These are phyloP conservation scores for Amblyopsis hoosieri DNA, from an alignment of 2,797 vertebrate genomes.

Conservation along the genomic window DNA sequence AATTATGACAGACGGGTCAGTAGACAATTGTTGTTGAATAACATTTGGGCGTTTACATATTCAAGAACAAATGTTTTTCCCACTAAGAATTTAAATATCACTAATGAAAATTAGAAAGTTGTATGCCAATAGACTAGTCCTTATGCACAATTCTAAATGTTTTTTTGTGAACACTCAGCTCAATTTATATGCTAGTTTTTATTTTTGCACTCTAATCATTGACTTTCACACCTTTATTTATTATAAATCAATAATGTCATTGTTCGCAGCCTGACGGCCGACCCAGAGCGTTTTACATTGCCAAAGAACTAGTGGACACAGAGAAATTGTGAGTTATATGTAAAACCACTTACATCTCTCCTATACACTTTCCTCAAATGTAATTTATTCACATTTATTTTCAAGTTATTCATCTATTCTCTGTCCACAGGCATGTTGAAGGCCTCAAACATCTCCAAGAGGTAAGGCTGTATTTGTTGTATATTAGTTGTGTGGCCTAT, in stretches of 20 bases:
- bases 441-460: slow-evolving; percentile 83
- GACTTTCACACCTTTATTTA: background rate
- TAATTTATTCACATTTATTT: background rate
- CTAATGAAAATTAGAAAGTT: too few relatives aligned
- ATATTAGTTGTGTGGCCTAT: background rate
- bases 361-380: background rate
- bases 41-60: too few relatives aligned
- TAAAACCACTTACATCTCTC: slow-evolving; percentile 2
- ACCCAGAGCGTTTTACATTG: slow-evolving; percentile 87
- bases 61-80: too few relatives aligned
- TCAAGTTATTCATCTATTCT: slow-evolving; percentile 33
- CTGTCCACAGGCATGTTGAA: slow-evolving; percentile 87
- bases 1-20: slow-evolving; percentile 81
- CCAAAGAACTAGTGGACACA: slow-evolving; percentile 89
- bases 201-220: too few relatives aligned
- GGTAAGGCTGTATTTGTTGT: slow-evolving; percentile 69
- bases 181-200: too few relatives aligned
- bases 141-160: too few relatives aligned
- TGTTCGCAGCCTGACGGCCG: slow-evolving; percentile 85
- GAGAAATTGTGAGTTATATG: slow-evolving; percentile 88
- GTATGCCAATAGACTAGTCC: too few relatives aligned
- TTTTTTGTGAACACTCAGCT: too few relatives aligned
- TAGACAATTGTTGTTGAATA: background rate
- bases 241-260: slow-evolving; percentile 37
- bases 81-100: too few relatives aligned